Base-by-base conservation (phyloP, 92 coral and sea anemone species). In the Phymanthus crucifer region DNA sequence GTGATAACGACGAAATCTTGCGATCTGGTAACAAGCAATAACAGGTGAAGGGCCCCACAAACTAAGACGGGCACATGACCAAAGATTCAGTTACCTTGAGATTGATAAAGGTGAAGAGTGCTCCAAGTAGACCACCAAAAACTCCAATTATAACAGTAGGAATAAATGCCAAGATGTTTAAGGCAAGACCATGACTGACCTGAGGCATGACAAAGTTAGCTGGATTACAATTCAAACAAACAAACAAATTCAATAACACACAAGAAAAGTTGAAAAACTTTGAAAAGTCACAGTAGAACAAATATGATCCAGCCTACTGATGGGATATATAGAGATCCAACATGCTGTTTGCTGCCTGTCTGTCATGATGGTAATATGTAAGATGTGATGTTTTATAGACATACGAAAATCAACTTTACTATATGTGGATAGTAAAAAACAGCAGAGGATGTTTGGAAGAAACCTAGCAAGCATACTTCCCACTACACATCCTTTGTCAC, bases 151-250 rank as follows among this genome's bases (percentile, higher is more conserved):
- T 91, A 16, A 87, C 97, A 14, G 97, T 92, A 2, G 99, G 99
- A 27, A 95, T 91, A 43, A 95, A 95, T 1, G 95, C 99, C 77
- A 95, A 78, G 83, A 95, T 87, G 86, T 95, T 92, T 23, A 95
- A 81, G 14, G 98, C 99, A 40, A 95, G 87, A 66, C 99, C 99
- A 81, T 91, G 99, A 72, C 95, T 92, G 29, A 95, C 93, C 99
- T 95, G 94, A 81, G 84, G 34, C n/a, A 74, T 47, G 36, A 46
- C 14, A 40, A 24, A 19, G 33, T 47, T 10, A 72, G 57, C 18
- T 50, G 8, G 26, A 19, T 18, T 54, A 23, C 32, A n/a, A 7
- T 7, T 3, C n/a, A n/a, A n/a, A n/a, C n/a, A n/a, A n/a, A n/a
- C n/a, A n/a, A 43, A 43, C 14, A 14, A 43, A 17, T 43, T 0